Evolutionary conservation across 1,140 invertebrate species (phyloP).

Genomic region (Camponotus pennsylvanicus): DNA sequence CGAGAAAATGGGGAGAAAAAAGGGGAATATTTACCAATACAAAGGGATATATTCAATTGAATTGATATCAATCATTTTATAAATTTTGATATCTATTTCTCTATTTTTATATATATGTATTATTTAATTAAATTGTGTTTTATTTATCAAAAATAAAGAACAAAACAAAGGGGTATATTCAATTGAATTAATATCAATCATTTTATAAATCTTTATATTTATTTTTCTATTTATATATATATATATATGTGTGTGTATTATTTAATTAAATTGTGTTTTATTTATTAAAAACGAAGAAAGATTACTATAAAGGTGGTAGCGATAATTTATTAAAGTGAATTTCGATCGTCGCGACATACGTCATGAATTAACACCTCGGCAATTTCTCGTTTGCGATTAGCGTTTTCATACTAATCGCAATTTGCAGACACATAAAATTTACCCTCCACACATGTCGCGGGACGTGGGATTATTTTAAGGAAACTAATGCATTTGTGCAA

Average conservation of each 20-base stretch:
- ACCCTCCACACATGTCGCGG: background rate
- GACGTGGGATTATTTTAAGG: background rate
- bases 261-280: background rate
- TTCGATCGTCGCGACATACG: constrained; percentile 11
- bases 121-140: too few species aligned
- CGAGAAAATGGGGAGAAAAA: constrained; percentile 14
- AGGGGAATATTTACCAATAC: background rate
- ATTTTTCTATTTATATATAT: background rate
- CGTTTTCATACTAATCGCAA: constrained; percentile 39
- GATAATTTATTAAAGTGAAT: background rate
- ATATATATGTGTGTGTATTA: too few species aligned
- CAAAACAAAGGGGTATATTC: background rate
- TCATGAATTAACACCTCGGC: background rate
- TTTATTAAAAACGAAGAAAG: background rate
- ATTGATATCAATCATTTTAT: background rate
- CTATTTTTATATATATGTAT: background rate
- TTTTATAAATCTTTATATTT: background rate
- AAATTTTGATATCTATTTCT: background rate
- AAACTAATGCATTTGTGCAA: constrained; percentile 26
- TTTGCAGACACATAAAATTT: constrained; percentile 36
- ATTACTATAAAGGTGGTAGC: background rate
- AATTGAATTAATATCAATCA: background rate
- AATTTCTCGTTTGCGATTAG: constrained; percentile 48
- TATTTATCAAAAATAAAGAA: too few species aligned
- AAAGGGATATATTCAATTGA: background rate